These are phyloP conservation scores for Acanthis flammea DNA, from an alignment of 2,797 vertebrate species.

Conservation along the genomic window DNA sequence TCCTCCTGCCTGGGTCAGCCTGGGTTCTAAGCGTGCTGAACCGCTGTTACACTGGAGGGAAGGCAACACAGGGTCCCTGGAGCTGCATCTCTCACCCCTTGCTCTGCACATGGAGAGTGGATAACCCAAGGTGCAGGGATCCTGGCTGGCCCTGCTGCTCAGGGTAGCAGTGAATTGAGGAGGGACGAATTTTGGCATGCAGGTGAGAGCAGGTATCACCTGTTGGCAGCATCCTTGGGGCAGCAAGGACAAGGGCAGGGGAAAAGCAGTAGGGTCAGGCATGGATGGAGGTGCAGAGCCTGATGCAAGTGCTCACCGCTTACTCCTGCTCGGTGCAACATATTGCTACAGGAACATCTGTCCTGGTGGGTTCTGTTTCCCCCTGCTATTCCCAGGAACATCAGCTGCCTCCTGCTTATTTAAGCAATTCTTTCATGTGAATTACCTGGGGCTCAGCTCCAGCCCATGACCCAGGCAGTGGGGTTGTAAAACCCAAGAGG, in stretches of 20 bases:
- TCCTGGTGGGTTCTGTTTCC: background rate
- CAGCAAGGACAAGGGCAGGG: background rate
- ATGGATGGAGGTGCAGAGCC: background rate
- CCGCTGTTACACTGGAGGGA: background rate
- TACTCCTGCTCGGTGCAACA: accelerated
- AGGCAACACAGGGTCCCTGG: background rate
- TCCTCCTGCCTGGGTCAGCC: background rate
- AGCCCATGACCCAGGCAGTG: background rate
- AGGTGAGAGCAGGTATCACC: background rate
- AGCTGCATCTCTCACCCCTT: background rate
- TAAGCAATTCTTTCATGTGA: background rate
- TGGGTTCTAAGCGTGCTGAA: background rate
- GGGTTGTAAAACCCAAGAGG: background rate
- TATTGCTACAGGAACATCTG: background rate
- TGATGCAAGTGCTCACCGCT: background rate
- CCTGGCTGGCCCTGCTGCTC: background rate
- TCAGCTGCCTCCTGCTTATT: background rate
- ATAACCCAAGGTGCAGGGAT: background rate
- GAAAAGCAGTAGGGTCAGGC: background rate
- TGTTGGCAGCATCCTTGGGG: background rate
- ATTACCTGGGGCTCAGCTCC: background rate
- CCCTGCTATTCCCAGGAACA: background rate
- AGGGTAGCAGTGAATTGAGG: background rate
- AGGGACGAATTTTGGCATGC: background rate
- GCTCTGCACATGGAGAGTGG: accelerated